Evolutionary conservation across 2,888 invertebrate genomes (phyloP), one percentile per base, ranked within the genome.

Genomic region (Hemicrepidius hirtus): DNA sequence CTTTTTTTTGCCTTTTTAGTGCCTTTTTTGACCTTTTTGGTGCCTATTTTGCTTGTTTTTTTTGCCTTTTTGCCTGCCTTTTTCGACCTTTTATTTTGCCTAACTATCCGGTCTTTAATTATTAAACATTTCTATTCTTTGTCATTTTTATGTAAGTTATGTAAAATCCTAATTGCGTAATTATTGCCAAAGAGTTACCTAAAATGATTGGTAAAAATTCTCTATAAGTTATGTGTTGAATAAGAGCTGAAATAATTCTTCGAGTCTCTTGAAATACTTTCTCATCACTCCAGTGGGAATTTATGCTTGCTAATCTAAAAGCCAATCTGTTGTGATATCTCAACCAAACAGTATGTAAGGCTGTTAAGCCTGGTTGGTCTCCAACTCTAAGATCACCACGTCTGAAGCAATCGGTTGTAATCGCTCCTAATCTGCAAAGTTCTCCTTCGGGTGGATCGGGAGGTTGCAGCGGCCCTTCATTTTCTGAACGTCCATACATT

Each of bases 251-350:
- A 3, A 97, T 89, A 60, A 97, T 94, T 78, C 93, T 92, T 20
- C 96, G 88, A 0, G 95, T 91, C 85, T 97, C 97, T 81, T 96
- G 95, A 84, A 93, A 96, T 10, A 95, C 87, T 82, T 93, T 93
- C 82, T 97, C 96, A 82, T 97, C 97, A 80, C 92, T 93, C 97
- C 97, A 97, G 80, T 94, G 94, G 0, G 91, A 91, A 87, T 97
- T 97, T 44, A 95, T 82, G 55, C 90, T 89, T 4, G 92, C 89
- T 44, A 97, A 84, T 78, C 91, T 90, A 76, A 90, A 88, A 0
- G 95, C 94, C 78, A 97, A 89, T 73, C 93, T 91, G 84, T 90
- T 93, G 83, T 95, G 95, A 76, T 93, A 91, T 69, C 94, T 85
- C 68, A 95, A 84, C 90, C 93, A 95, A 16, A 94, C 88, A 0